Percentiles rank a stretch among this genome's conserved stretches.
These are phyloP conservation scores for Cheilosia scutellata DNA, from an alignment of 2,888 invertebrate species.

Conservation along the genomic window DNA sequence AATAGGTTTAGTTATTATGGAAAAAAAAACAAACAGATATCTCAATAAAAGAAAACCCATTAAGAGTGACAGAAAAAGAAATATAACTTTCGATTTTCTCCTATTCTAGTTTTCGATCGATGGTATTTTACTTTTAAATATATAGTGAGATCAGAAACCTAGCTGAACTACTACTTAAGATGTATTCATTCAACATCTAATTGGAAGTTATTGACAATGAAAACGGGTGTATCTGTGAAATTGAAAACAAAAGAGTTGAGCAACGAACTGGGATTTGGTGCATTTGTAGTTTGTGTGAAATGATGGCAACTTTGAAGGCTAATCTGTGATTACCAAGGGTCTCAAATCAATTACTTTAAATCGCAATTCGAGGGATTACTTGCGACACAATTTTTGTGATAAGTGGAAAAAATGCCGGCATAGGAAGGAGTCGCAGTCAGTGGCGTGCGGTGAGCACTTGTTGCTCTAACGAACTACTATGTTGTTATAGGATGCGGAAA, in stretches of 20 bases:
- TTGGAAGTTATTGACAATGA: not conserved
- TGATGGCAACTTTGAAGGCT: too few species aligned
- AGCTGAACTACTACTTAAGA: slow-evolving; percentile 7
- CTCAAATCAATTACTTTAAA: too few species aligned
- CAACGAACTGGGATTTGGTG: slow-evolving; percentile 22
- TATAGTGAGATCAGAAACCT: slow-evolving; percentile 33
- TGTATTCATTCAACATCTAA: slow-evolving; percentile 1
- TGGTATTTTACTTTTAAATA: slow-evolving; percentile 10
- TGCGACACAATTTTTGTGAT: too few species aligned
- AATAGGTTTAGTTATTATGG: slow-evolving; percentile 19
- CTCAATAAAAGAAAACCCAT: slow-evolving; percentile 45
- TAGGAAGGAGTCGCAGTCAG: too few species aligned
- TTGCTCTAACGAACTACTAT: too few species aligned
- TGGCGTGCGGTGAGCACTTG: too few species aligned
- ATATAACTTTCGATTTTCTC: slow-evolving; percentile 62
- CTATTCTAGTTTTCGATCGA: slow-evolving; percentile 38
- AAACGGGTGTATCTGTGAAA: not conserved
- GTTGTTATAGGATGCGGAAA: too few species aligned
- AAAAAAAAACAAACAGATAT: not conserved
- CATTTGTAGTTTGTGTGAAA: not conserved
- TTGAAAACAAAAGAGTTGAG: slow-evolving; percentile 50
- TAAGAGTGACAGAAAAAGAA: slow-evolving; percentile 34
- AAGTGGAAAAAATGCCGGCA: too few species aligned
- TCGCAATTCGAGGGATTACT: too few species aligned
- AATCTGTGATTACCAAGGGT: too few species aligned